phyloP scores from a whole-genome alignment of 2,113 vertebrate genomes.

The Rhagologus leucostigma region DNA sequence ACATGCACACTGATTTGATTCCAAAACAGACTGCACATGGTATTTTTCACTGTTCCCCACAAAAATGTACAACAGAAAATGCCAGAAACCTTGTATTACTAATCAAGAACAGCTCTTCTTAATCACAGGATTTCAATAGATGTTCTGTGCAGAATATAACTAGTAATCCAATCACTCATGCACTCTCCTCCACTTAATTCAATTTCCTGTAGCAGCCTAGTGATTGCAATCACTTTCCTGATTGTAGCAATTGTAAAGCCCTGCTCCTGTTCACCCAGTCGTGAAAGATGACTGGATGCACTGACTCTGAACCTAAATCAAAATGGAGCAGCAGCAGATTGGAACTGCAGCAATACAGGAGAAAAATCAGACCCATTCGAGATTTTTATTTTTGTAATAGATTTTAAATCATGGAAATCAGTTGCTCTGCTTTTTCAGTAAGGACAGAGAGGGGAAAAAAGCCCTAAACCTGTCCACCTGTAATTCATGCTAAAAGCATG shows the following conservation, averaged over 20 bases:
- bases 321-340: neutral
- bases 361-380: neutral
- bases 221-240: slow-evolving; percentile 20
- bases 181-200: slow-evolving; percentile 1
- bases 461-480: neutral
- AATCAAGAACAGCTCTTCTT: slow-evolving; percentile 25
- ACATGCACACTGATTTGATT: neutral
- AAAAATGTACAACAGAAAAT: neutral
- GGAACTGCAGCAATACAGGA: neutral
- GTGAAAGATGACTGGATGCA: neutral
- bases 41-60: neutral
- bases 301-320: neutral
- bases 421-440: neutral
- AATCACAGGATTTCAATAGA: neutral
- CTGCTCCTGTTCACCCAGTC: neutral
- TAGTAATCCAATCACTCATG: neutral
- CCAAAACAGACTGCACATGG: neutral
- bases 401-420: neutral
- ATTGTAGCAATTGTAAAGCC: neutral
- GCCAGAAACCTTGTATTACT: neutral
- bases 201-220: neutral
- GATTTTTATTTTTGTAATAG: neutral
- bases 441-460: neutral
- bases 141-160: neutral
- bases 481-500: neutral